Evolutionary conservation across 2,888 invertebrate genomes (phyloP), one percentile per base, ranked within the genome.

Genomic region (Ichneumoninae sp.): DNA sequence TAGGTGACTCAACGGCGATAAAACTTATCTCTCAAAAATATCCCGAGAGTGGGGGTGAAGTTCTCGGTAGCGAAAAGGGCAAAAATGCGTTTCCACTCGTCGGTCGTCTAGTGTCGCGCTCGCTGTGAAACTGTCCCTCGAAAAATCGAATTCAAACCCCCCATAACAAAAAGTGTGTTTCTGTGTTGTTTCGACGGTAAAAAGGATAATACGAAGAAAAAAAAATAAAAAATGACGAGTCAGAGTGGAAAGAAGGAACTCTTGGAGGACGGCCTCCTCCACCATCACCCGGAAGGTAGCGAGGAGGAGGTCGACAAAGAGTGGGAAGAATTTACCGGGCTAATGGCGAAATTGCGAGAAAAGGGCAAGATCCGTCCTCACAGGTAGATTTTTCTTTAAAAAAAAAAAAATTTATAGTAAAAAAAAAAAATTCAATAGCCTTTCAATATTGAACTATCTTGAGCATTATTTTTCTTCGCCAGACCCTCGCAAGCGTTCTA

Each of bases 241-340:
- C 92, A 92, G 74, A 72, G 84, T 36, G 83, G 86, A 72, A 92
- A 92, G 83, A 92, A 91, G 80, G 93, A 93, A 68, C 86, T 90
- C 44, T 84, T 87, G 19, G 92, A 91, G 78, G 93, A 93, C 70
- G 90, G 81, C 44, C 90, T 91, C 30, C 91, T 89, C 26, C 90
- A 92, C 70, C 87, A 86, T 75, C 91, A 92, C 87, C 94, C 94
- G 66, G 95, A 95, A 85, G 94, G 94, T 22, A 94, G 94, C 87
- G 94, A 94, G 85, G 94, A 94, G 85, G 95, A 94, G 57, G 94
- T 94, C 26, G 95, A 95, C 89, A 94, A 94, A 87, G 95, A 95
- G 91, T 95, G 95, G 95, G 95, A 95, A 82, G 95, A 95, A 89
- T 95, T 95, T 88, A 94, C 94, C 19, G 94, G 95, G 86, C 91